A percentile compares a stretch with the other conserved stretches of the same genome.
Conservation (phyloP, 2,888 invertebrate species). For the Lobophora halterata region DNA sequence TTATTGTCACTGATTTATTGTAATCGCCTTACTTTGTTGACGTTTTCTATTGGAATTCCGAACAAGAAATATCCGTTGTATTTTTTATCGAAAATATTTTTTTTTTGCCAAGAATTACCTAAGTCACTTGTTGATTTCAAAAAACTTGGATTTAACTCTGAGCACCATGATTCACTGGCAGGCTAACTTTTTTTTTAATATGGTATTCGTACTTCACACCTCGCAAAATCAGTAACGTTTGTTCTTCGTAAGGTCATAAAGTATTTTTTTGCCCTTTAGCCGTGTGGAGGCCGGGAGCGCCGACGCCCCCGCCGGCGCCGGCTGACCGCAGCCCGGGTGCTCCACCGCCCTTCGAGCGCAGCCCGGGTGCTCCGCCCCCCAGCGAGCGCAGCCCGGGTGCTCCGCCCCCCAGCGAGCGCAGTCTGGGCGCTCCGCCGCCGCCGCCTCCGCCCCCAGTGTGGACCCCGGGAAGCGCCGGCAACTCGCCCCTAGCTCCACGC, state of each 20-base stretch:
- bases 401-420: conserved; percentile 81
- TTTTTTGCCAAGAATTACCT: no score
- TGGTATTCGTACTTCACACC: no score
- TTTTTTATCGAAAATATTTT: no score
- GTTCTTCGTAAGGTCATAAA: no score
- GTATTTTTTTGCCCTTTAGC: conserved; percentile 44
- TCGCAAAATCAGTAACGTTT: no score
- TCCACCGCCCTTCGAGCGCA: conserved; percentile 82
- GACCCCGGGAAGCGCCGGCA: conserved; percentile 87
- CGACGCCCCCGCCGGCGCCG: conserved; percentile 54
- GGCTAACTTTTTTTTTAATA: no score
- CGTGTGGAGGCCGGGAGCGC: conserved; percentile 73
- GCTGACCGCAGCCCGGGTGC: conserved; percentile 68
- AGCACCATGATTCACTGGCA: no score
- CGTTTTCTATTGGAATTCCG: conserved; percentile 13
- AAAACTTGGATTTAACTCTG: no score
- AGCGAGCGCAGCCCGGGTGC: conserved; percentile 85
- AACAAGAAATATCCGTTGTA: background rate
- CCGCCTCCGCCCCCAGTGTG: conserved; percentile 87
- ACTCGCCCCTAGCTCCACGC: conserved; percentile 87
- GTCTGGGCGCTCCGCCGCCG: conserved; percentile 74
- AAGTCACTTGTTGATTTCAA: no score
- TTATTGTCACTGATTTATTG: conserved; percentile 27
- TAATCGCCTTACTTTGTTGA: conserved; percentile 20
- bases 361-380: conserved; percentile 92